Percentiles rank a stretch among this genome's conserved stretches.
Conservation (phyloP, 2,888 invertebrate genomes). For the Eristalis arbustorum region DNA sequence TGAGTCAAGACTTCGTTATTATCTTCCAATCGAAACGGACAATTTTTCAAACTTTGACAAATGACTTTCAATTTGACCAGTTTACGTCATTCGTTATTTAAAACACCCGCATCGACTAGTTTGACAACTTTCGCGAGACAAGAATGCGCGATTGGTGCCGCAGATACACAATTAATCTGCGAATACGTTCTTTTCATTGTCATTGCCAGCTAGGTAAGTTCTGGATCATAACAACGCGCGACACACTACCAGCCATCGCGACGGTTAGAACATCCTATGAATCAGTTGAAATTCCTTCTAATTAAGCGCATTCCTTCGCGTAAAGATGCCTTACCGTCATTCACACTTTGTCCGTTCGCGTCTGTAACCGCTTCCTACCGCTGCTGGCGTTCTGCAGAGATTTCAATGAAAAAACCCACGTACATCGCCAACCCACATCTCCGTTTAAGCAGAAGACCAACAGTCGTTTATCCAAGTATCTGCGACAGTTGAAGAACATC, state of each 20-base stretch:
- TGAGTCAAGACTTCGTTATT: not conserved
- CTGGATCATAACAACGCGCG: not conserved
- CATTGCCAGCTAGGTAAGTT: not conserved
- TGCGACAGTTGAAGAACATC: constrained; percentile 2
- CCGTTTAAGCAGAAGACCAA: constrained; percentile 1
- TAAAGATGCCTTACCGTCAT: not conserved
- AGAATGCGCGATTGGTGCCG: not conserved
- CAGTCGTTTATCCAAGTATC: not conserved
- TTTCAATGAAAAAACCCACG: constrained; percentile 16
- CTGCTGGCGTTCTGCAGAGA: constrained; percentile 8
- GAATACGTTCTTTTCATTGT: not conserved
- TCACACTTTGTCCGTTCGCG: constrained; percentile 17
- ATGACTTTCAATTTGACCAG: not conserved
- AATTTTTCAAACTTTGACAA: not conserved
- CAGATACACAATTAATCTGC: not conserved
- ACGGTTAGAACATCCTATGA: not conserved
- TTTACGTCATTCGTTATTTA: not conserved
- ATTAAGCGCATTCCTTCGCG: not conserved
- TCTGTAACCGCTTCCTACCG: constrained; percentile 13
- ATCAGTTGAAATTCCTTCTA: not conserved
- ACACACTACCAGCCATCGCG: not conserved
- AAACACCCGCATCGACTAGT: not conserved
- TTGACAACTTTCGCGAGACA: not conserved
- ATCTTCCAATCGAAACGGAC: not conserved
- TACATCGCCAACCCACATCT: constrained; percentile 35